Evolutionary conservation across 64 coral and sea anemone species (phyloP), one percentile per base, ranked within the genome.

Genomic region (Acropora yongei): DNA sequence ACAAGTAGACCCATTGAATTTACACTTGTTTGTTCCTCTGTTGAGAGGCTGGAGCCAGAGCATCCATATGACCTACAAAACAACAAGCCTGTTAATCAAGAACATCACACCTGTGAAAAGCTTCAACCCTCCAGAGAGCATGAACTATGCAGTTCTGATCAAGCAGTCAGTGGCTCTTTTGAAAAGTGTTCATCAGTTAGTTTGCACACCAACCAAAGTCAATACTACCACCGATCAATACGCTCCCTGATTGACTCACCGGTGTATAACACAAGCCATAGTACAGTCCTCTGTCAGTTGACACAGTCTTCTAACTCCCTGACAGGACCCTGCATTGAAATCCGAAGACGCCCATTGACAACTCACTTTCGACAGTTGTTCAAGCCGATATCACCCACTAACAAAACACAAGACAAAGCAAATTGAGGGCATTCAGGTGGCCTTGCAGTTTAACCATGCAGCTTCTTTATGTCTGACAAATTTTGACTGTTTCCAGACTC

Each of bases 301-400:
- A 6, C 86, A 76, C 72, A 78, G 11, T 8, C 49, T 42, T 12
- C 57, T 60, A 41, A 20, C 41, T 47, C 72, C 8, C 41, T 40
- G 9, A 13, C 57, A 39, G 49, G 6, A 60, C 49, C 43, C 3
- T 55, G 39, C 3, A 58, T 41, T 41, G 73, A 57, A 88, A 41
- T 14, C 72, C 53, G 4, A 3, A 40, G 49, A 19, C 57, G 86
- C 44, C 73, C 72, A 47, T 60, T 88, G 53, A 88, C 86, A 61
- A 76, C 86, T 60, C 86, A 88, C 69, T 88, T 88, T 66, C 75
- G 86, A 57, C 86, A 61, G 43, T 50, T 88, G 49, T 88, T 88
- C 44, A 66, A 88, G 63, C 85, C 85, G 6, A 87, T 87, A 50
- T 65, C 85, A 19, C 39, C 72, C 17, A 75, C 6, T 51, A 50